Base-by-base conservation (phyloP, 2,888 invertebrate genomes). In the Hirtodrosophila confusa region DNA sequence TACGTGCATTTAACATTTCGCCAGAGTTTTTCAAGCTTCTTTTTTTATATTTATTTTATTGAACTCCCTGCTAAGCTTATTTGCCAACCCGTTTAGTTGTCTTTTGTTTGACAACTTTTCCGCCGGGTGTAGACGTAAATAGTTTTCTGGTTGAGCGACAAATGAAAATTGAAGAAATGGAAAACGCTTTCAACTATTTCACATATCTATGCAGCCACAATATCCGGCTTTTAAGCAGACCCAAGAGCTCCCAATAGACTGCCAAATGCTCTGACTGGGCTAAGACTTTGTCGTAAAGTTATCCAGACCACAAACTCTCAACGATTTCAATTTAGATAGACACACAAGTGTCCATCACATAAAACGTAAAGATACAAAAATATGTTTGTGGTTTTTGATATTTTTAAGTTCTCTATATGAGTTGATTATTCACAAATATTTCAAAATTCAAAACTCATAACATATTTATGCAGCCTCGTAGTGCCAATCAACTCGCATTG, bases 181-280 rank as follows among this genome's bases (percentile, higher is more conserved):
- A 71, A 60, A 65, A 37, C 35, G 49, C 44, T 63, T 55, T 63
- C 40, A 63, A 44, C 40, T 56, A 29, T n/a, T 29, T 17, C 27
- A 47, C 7, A 12, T 37, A 24, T 33, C 33, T 48, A 24, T 40
- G 35, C 3, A 40, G 29, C 62, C 54, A 50, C 54, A 61, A 49
- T 68, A 27, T 71, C 56, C 57, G 44, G 50, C 24, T 50, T 51
- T 51, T 53, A 23, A 43, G 33, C 37, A 51, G 10, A 36, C 49
- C 27, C 12, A 40, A 27, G 43, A 1, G n/a, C 41, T 12, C 66
- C 45, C 62, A 48, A 40, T 47, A 43, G 50, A 37, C 41, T 53
- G 49, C 10, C 50, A 47, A 40, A 53, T 27, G 56, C 76, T 75
- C 75, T 70, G 71, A 76, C 70, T 57, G 40, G 60, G 53, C 9